A percentile compares a stretch with the other conserved stretches of the same genome.
phyloP scores from a whole-genome alignment of 2,888 invertebrate species.

The Melikaiella ostensackeni region DNA sequence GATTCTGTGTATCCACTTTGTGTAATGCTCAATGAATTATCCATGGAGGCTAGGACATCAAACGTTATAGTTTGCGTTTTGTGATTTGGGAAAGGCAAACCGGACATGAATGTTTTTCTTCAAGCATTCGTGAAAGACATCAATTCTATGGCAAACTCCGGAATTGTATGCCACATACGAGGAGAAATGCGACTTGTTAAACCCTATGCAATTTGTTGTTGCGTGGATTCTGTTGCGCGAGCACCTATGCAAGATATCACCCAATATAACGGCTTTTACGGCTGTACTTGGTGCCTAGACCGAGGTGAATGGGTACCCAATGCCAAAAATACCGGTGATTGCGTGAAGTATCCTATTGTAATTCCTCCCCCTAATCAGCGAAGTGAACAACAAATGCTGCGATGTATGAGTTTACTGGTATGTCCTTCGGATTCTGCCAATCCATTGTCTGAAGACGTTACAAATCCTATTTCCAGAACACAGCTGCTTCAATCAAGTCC shows the following conservation, averaged over 20 bases:
- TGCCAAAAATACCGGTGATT: constrained; percentile 37
- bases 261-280: constrained; percentile 45
- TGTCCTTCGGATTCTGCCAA: neutral
- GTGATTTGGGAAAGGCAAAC: constrained; percentile 49
- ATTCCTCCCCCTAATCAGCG: constrained; percentile 40
- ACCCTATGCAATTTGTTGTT: constrained; percentile 43
- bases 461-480: no score
- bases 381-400: constrained; percentile 37
- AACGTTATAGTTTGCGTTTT: constrained; percentile 42
- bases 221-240: constrained; percentile 24
- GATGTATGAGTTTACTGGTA: constrained; percentile 42
- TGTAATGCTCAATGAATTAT: constrained; percentile 48
- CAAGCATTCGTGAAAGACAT: constrained; percentile 48
- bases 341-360: constrained; percentile 41
- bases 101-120: constrained; percentile 48
- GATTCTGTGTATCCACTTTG: constrained; percentile 49
- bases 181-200: constrained; percentile 42
- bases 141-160: constrained; percentile 44
- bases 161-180: constrained; percentile 42
- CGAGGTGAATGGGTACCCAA: constrained; percentile 42
- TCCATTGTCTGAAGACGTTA: no score
- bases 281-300: constrained; percentile 51
- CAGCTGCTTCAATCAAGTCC: no score
- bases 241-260: constrained; percentile 50
- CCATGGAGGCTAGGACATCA: constrained; percentile 36